Evolutionary conservation across 2,797 vertebrate species (phyloP), one percentile per base, ranked within the genome.

Genomic region (Ctenosaura bakeri): DNA sequence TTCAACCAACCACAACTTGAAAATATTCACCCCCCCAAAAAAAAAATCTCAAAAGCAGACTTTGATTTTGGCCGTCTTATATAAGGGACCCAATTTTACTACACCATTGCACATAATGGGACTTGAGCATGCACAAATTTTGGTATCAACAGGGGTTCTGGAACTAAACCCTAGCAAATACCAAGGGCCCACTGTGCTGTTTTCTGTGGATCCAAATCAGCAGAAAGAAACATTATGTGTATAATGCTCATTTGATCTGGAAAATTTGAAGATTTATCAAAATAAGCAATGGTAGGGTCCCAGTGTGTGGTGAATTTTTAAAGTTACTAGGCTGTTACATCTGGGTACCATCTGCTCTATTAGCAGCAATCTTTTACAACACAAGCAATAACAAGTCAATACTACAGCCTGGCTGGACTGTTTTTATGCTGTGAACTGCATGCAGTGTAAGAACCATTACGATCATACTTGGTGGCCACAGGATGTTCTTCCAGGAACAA

Each of bases 401-500:
- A 46, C 71, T 59, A 73, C 46, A 81, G 20, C 80, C 54, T n/a
- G n/a, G 29, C 80, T 38, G 24, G 32, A 14, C 2, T 6, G 12
- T 64, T 83, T 83, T 66, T 66, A 56, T 38, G 29, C 46, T 78
- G n/a, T 69, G 73, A 87, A 82, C 29, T 38, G 71, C 79, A 87
- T 26, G 8, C 46, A 56, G 6, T 56, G 46, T 64, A 38, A 76
- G 56, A 83, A 83, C 10, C 24, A 18, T 66, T 54, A 38, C 73
- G 26, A 78, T 64, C 10, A 22, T 16, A 6, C 8, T 76, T 76
- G n/a, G 12, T 76, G 78, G 10, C 56, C 64, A 66, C 54, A 52
- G 1, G 6, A 66, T 76, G 35, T 46, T 80, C 71, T 88, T 93
- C n/a, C 88, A 73, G 46, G 90, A 92, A 91, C 69, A 86, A 89